These are phyloP conservation scores for Phocides pigmalion DNA, from an alignment of 1,140 invertebrate species.

Conservation along the genomic window DNA sequence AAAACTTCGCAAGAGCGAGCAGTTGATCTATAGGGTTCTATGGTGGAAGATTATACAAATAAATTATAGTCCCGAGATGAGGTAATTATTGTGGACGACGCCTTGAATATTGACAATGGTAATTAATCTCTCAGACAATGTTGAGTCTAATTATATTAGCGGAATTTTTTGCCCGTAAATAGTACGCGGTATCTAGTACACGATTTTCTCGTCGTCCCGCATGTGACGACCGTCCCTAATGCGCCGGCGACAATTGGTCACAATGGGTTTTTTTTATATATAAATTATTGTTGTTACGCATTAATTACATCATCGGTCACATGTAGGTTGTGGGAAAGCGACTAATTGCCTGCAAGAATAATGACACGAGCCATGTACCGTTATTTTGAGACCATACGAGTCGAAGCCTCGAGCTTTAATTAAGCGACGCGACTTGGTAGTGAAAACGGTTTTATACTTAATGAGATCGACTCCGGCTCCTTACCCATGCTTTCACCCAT, in stretches of 20 bases:
- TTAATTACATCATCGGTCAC: conserved; percentile 50
- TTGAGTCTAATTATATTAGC: conserved; percentile 54
- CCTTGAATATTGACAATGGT: conserved; percentile 74
- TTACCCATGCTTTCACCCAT: conserved; percentile 45
- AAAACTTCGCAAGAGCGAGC: conserved; percentile 60
- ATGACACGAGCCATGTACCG: conserved; percentile 24
- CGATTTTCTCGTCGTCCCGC: not conserved
- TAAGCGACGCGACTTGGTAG: not conserved
- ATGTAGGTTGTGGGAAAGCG: conserved; percentile 53
- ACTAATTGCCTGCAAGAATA: conserved; percentile 36
- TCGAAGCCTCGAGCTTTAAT: conserved; percentile 38
- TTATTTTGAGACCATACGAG: conserved; percentile 42
- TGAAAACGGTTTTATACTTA: conserved; percentile 28
- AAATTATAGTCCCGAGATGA: conserved; percentile 47
- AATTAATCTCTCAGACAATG: conserved; percentile 63
- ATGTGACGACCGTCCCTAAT: conserved; percentile 1
- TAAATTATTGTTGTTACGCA: conserved; percentile 22
- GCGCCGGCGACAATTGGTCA: conserved; percentile 5
- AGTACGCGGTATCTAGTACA: conserved; percentile 16
- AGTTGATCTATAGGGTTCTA: conserved; percentile 31
- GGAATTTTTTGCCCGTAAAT: conserved; percentile 46
- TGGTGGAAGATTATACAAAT: conserved; percentile 38
- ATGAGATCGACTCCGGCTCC: conserved; percentile 35
- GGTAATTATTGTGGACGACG: conserved; percentile 51
- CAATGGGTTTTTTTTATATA: conserved; percentile 21